Percentiles rank a stretch among this genome's conserved stretches.
These are phyloP conservation scores for Hemiscyllium ocellatum DNA, from an alignment of 2,113 vertebrate species.

Conservation along the genomic window DNA sequence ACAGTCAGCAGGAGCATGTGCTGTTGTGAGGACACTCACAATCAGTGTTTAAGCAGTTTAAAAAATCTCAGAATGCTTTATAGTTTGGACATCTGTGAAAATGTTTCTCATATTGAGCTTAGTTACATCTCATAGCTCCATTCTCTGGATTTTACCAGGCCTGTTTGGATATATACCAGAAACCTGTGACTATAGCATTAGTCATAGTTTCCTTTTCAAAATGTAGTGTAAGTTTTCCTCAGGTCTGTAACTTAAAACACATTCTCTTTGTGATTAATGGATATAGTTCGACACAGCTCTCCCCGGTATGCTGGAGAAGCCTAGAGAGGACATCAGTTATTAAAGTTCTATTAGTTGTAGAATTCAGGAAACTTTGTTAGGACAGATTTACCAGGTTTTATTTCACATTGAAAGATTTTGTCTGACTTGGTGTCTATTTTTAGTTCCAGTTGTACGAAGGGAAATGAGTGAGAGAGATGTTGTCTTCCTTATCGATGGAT, in stretches of 20 bases:
- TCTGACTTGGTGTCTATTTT: neutral
- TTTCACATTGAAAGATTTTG: neutral
- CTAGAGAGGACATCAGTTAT: neutral
- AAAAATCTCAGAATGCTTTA: neutral
- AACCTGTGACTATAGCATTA: neutral
- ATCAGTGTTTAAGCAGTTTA: neutral
- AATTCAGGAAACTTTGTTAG: neutral
- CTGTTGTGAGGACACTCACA: no score
- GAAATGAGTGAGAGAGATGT: slow-evolving; percentile 51
- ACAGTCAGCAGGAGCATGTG: neutral
- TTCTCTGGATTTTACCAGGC: neutral
- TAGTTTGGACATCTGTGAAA: neutral
- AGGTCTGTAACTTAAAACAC: neutral
- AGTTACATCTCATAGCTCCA: neutral
- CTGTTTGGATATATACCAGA: neutral
- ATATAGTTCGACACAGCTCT: neutral
- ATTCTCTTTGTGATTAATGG: neutral
- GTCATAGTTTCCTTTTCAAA: neutral
- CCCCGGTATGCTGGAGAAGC: neutral
- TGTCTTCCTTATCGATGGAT: slow-evolving; percentile 39
- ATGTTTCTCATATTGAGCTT: neutral
- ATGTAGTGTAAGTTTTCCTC: neutral
- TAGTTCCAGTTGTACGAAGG: slow-evolving; percentile 39
- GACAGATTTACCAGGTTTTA: neutral
- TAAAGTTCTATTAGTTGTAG: neutral